These are phyloP conservation scores for Diplosoma virens DNA, from an alignment of 23 tunicate species.

Conservation along the genomic window DNA sequence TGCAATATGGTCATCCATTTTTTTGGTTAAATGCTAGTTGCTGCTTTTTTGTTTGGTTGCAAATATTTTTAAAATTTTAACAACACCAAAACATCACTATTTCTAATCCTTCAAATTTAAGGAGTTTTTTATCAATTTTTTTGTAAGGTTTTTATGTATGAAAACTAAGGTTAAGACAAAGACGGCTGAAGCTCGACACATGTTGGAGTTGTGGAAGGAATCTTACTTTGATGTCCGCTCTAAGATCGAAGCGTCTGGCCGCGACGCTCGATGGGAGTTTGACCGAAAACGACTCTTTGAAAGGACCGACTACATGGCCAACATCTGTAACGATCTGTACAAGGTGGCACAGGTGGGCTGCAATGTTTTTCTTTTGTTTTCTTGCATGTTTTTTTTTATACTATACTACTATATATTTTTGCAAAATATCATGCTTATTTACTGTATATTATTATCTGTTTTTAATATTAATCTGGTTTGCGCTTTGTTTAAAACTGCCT, in stretches of 20 bases:
- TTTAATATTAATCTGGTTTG: neutral
- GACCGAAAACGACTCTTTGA: conserved; percentile 86
- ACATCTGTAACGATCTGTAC: conserved; percentile 76
- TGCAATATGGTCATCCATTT: no score
- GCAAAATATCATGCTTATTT: neutral
- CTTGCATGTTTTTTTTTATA: no score
- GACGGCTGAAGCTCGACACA: conserved; percentile 58
- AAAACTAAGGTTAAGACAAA: conserved; percentile 50
- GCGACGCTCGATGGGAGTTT: conserved; percentile 99
- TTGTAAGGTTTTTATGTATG: no score
- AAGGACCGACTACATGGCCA: conserved; percentile 92
- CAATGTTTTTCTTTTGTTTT: no score
- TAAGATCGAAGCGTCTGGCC: conserved; percentile 88
- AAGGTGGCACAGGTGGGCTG: conserved; percentile 90
- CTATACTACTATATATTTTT: no score
- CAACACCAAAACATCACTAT: no score
- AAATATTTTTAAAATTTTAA: no score
- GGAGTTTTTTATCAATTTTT: no score
- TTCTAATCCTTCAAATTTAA: no score
- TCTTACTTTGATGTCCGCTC: conserved; percentile 93
- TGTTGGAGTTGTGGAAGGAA: conserved; percentile 76
- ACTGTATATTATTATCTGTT: neutral
- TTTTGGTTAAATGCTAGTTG: no score
- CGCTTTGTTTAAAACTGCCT: no score
- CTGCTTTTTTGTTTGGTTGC: neutral